These are phyloP conservation scores for Colletes latitarsis DNA, from an alignment of 1,140 invertebrate species.

Conservation along the genomic window DNA sequence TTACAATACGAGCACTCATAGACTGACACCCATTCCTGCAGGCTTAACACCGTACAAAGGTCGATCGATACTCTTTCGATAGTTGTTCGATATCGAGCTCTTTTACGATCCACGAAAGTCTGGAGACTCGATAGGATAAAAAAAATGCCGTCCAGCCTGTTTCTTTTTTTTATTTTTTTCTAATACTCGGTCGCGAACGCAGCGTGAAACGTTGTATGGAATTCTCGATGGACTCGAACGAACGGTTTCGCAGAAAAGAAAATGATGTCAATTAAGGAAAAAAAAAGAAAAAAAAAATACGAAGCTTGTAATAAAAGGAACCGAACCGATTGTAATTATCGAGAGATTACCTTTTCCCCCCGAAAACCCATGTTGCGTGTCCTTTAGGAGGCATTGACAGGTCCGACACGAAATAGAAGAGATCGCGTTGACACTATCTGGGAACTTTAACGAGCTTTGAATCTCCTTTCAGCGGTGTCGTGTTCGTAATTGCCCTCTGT, in stretches of 20 bases:
- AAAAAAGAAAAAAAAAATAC: too few species aligned
- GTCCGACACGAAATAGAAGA: not conserved
- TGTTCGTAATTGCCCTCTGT: constrained; percentile 50
- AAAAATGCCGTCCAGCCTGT: constrained; percentile 16
- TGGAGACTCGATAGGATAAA: not conserved
- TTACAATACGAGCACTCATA: constrained; percentile 25
- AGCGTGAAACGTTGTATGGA: constrained; percentile 26
- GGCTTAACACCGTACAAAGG: not conserved
- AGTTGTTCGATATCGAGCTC: not conserved
- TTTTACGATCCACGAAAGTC: constrained; percentile 1
- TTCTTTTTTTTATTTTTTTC: not conserved
- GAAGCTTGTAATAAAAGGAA: constrained; percentile 28
- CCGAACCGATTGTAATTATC: constrained; percentile 10
- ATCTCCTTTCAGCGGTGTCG: constrained; percentile 60
- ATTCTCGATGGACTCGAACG: not conserved
- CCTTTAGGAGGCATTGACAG: not conserved
- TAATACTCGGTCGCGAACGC: constrained; percentile 14
- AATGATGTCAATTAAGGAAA: constrained; percentile 11
- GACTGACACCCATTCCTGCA: constrained; percentile 46
- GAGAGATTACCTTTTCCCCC: constrained; percentile 9
- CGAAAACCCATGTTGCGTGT: constrained; percentile 25
- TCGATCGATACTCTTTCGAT: not conserved
- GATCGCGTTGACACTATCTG: constrained; percentile 21
- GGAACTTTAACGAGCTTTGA: constrained; percentile 54
- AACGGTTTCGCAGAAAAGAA: not conserved